Conservation (phyloP, 2,797 vertebrate genomes). For the Labroides dimidiatus region DNA sequence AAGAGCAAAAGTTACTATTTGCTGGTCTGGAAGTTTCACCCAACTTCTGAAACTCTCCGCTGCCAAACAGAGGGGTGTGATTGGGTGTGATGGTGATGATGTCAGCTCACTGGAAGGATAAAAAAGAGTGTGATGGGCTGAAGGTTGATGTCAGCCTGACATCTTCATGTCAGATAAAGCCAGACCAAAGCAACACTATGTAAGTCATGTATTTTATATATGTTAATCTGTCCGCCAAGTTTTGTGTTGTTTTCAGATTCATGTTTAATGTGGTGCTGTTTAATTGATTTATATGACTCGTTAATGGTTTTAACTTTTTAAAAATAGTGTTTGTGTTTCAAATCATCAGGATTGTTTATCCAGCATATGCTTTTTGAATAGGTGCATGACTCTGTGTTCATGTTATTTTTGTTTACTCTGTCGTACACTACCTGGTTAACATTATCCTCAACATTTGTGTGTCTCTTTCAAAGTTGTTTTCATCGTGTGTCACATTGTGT, state of each 20-base stretch:
- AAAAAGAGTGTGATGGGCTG: not conserved
- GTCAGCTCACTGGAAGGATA: conserved; percentile 12
- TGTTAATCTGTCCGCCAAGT: not conserved
- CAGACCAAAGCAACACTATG: conserved; percentile 9
- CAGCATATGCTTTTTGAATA: no score
- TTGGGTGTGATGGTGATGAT: conserved; percentile 41
- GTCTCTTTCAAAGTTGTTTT: no score
- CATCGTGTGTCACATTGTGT: no score
- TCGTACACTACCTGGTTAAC: no score
- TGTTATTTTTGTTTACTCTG: no score
- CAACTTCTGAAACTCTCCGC: not conserved
- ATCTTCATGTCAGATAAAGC: not conserved
- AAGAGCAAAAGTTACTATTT: not conserved
- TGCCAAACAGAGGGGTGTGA: conserved; percentile 15
- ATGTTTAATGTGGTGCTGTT: not conserved
- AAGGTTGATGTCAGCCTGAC: not conserved
- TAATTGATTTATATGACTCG: not conserved
- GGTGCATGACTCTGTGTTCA: no score
- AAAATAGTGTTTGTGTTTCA: no score
- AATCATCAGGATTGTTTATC: no score
- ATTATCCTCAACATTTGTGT: no score
- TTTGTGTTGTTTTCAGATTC: not conserved
- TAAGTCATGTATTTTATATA: conserved; percentile 29
- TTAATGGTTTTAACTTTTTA: not conserved
- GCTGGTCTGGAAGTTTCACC: not conserved